Evolutionary conservation across 92 coral and sea anemone species (phyloP).

Genomic region (Scolanthus callimorphus): DNA sequence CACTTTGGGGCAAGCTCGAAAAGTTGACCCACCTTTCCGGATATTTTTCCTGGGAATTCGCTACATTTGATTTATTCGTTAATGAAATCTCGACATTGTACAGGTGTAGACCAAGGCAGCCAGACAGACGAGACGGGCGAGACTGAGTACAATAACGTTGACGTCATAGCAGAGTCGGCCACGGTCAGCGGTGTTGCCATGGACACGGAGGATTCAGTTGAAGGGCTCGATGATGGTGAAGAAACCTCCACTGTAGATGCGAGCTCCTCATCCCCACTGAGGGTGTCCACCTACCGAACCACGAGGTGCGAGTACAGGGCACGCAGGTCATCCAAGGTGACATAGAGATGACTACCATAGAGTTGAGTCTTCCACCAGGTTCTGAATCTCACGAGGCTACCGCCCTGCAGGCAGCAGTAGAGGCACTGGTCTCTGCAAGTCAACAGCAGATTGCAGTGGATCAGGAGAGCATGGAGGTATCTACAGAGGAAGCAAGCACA

Average conservation of each 20-base stretch:
- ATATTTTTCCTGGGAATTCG: too few relatives aligned
- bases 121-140: conserved; percentile 92
- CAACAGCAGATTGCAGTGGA: conserved; percentile 78
- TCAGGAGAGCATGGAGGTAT: conserved; percentile 65
- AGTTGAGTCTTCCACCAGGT: conserved; percentile 62
- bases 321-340: conserved; percentile 75
- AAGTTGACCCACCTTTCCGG: too few relatives aligned
- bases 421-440: conserved; percentile 88
- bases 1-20: too few relatives aligned
- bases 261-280: conserved; percentile 57
- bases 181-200: conserved; percentile 92
- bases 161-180: conserved; percentile 94
- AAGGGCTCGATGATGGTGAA: conserved; percentile 37
- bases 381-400: conserved; percentile 76
- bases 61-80: too few relatives aligned
- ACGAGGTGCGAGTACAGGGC: conserved; percentile 47
- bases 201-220: conserved; percentile 86
- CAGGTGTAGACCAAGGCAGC: conserved; percentile 86
- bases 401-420: conserved; percentile 89
- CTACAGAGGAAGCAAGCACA: conserved; percentile 45
- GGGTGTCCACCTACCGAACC: conserved; percentile 17
- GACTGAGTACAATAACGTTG: conserved; percentile 76
- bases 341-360: conserved; percentile 90
- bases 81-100: not conserved
- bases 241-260: conserved; percentile 81